These are phyloP conservation scores for Lucinisca nassula DNA, from an alignment of 2,888 invertebrate genomes.

Conservation along the genomic window DNA sequence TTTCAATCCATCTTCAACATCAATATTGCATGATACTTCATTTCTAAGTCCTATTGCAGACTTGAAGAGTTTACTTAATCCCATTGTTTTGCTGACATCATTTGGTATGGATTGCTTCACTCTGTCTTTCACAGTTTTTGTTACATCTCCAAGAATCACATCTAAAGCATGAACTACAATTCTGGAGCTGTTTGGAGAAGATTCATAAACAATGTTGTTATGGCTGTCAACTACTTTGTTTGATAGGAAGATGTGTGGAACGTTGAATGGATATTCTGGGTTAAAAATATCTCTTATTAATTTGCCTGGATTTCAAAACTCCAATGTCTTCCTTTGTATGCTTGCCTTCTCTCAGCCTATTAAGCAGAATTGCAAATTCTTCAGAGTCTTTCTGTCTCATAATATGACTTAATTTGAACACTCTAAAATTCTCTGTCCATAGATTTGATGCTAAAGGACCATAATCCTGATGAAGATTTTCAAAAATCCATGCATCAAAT, in stretches of 20 bases:
- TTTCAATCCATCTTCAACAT: conserved; percentile 58
- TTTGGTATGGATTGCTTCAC: conserved; percentile 21
- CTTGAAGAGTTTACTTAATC: not conserved
- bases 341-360: conserved; percentile 62
- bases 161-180: conserved; percentile 4
- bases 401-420: conserved; percentile 58
- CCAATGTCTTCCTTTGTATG: conserved; percentile 50
- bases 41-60: conserved; percentile 36
- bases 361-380: conserved; percentile 64
- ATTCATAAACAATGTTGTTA: conserved; percentile 17
- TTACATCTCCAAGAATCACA: conserved; percentile 45
- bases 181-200: not conserved
- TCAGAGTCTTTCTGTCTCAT: conserved; percentile 66
- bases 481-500: conserved; percentile 63
- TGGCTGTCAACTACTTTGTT: conserved; percentile 23
- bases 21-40: conserved; percentile 49
- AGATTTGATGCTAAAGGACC: conserved; percentile 52
- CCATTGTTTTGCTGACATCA: conserved; percentile 36
- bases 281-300: not conserved
- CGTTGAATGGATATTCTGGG: conserved; percentile 27
- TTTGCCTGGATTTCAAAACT: not conserved
- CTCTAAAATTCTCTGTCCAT: conserved; percentile 63
- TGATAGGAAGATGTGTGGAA: conserved; percentile 40
- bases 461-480: conserved; percentile 40
- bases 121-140: conserved; percentile 19